Base-by-base conservation (phyloP, 2,797 vertebrate genomes). In the Dallia pectoralis region DNA sequence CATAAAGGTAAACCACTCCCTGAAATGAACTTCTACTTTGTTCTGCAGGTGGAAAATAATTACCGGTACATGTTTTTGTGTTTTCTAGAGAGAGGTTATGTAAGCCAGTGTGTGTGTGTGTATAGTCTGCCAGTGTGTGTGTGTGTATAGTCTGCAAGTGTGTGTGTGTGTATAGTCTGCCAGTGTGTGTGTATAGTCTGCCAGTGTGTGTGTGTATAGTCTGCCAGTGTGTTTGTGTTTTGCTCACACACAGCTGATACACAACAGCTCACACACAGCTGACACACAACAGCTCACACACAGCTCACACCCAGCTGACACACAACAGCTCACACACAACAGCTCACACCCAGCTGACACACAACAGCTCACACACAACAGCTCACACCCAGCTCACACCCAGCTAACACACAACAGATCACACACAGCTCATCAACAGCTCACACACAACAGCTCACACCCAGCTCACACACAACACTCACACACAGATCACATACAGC, bases 161-260 rank as follows among this genome's bases (percentile, higher is more conserved):
- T 77, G 64, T 36, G 12, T 69, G 70, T 14, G 65, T 64, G 62
- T 30, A 18, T 56, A 33, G 5, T 25, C n/a, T n/a, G n/a, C n/a
- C n/a, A 7, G n/a, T 68, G 19, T 68, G n/a, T 29, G 6, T 59
- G 53, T 62, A 32, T 29, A 40, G 53, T 69, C 2, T 64, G 44
- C 56, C 33, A 40, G 51, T 78, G 29, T 69, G 74, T 76, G 29
- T 32, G 81, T 80, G 77, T 71, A 74, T 67, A 77, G 74, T 70
- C n/a, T 15, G 7, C 25, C 30, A 27, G 25, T n/a, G n/a, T n/a
- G n/a, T n/a, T n/a, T n/a, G 81, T 89, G 82, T 91, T 4, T 90
- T 86, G 80, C 81, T 84, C 83, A 87, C 87, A 87, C 85, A 86
- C 74, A 85, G 79, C 86, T 83, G 79, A 77, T 80, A n/a, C n/a